These are phyloP conservation scores for Shinisaurus crocodilurus DNA, from an alignment of 2,113 vertebrate species.

Conservation along the genomic window DNA sequence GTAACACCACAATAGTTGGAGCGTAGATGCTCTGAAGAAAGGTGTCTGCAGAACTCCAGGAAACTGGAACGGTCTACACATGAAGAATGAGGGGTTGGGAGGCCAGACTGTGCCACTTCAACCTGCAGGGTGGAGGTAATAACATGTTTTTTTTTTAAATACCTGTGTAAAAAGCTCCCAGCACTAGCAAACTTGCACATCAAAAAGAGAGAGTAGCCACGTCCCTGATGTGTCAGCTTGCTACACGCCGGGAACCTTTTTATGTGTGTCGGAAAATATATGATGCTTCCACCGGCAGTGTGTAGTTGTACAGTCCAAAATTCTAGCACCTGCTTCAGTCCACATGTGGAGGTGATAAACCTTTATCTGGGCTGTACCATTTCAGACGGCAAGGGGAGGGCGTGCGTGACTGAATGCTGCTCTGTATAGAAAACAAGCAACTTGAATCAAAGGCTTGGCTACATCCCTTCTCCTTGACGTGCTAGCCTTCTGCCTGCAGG, in stretches of 20 bases:
- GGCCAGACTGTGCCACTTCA: background rate
- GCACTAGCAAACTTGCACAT: too few relatives aligned
- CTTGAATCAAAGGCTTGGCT: too few relatives aligned
- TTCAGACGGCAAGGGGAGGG: background rate
- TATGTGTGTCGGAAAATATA: background rate
- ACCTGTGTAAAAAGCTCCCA: background rate
- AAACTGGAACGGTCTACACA: background rate
- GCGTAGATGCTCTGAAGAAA: background rate
- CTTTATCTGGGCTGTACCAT: background rate
- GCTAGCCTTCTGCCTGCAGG: background rate
- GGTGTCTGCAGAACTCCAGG: background rate
- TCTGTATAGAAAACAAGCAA: background rate
- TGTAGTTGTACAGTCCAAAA: background rate
- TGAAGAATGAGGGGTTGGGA: background rate
- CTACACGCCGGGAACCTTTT: background rate
- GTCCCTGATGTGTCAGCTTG: background rate
- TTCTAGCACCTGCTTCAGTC: background rate
- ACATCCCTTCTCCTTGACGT: background rate
- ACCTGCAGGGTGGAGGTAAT: background rate
- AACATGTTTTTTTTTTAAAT: background rate
- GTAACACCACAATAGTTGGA: background rate
- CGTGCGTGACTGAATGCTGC: too few relatives aligned
- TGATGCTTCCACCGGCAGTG: background rate
- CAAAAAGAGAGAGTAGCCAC: background rate
- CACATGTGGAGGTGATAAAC: background rate